Evolutionary conservation across 2,888 invertebrate genomes (phyloP).

Genomic region (Bellardia pandia): DNA sequence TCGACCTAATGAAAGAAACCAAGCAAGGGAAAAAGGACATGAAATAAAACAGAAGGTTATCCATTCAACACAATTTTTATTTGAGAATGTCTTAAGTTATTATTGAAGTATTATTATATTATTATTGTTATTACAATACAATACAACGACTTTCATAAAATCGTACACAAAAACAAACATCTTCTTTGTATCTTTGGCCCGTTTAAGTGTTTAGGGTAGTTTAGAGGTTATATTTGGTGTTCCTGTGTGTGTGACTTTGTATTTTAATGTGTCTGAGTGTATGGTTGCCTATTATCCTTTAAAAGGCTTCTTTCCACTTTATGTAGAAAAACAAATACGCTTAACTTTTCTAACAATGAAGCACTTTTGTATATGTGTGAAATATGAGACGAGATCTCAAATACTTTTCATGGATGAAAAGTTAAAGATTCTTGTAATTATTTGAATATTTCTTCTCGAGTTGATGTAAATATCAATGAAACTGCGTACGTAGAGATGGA

Average conservation of each 20-base stretch:
- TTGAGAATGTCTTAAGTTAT: constrained; percentile 46
- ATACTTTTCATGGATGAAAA: constrained; percentile 8
- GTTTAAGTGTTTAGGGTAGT: constrained; percentile 44
- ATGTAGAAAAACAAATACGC: constrained; percentile 64
- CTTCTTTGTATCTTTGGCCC: constrained; percentile 32
- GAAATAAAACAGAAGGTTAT: constrained; percentile 52
- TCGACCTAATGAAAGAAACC: not conserved
- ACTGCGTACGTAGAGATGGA: not conserved
- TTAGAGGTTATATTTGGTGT: constrained; percentile 1
- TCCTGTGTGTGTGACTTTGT: constrained; percentile 1
- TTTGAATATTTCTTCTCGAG: constrained; percentile 34
- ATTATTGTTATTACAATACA: constrained; percentile 37
- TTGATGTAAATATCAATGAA: constrained; percentile 25
- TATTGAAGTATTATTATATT: constrained; percentile 22
- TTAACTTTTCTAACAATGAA: constrained; percentile 56
- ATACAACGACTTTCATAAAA: constrained; percentile 45
- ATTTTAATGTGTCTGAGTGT: not conserved
- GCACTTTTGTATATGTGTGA: constrained; percentile 39
- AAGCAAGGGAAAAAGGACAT: constrained; percentile 35
- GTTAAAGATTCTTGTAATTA: constrained; percentile 31
- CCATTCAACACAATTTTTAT: constrained; percentile 18
- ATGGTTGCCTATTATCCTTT: constrained; percentile 59
- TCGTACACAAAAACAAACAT: constrained; percentile 31
- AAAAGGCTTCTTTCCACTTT: constrained; percentile 63
- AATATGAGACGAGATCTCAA: constrained; percentile 48